phyloP scores from a whole-genome alignment of 2,797 vertebrate species.

The Selene dorsalis region DNA sequence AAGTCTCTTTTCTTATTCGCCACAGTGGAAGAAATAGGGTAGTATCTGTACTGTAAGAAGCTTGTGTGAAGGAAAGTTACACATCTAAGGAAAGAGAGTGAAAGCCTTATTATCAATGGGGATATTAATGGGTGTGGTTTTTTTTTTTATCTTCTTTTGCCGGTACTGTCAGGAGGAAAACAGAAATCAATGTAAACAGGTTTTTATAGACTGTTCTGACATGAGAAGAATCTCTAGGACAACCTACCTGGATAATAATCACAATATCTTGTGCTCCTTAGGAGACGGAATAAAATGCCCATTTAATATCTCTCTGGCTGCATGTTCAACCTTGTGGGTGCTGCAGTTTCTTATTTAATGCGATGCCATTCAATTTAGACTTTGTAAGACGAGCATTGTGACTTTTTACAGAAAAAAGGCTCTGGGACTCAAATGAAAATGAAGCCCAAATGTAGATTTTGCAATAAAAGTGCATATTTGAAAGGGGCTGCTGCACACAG shows the following conservation, averaged over 20 bases:
- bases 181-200: conserved; percentile 18
- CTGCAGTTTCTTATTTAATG: neutral
- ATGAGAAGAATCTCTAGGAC: conserved; percentile 13
- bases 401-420: neutral
- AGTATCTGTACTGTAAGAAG: conserved; percentile 6
- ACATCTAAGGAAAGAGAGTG: neutral
- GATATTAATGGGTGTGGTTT: conserved; percentile 4
- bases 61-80: neutral
- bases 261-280: neutral
- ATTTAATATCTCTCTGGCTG: neutral
- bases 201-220: conserved; percentile 24
- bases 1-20: neutral
- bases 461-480: conserved; percentile 15
- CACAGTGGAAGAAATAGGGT: neutral
- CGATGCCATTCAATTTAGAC: conserved; percentile 12
- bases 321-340: neutral
- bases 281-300: neutral
- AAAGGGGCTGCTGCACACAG: conserved; percentile 5
- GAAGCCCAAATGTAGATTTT: conserved; percentile 5
- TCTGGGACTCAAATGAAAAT: neutral
- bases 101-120: conserved; percentile 29
- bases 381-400: conserved; percentile 12
- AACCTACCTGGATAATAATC: conserved; percentile 20
- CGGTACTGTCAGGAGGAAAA: neutral
- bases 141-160: conserved; percentile 3